Percentiles rank a stretch among this genome's conserved stretches.
Conservation (phyloP, 2,888 invertebrate genomes). For the Cylloceria caligata region DNA sequence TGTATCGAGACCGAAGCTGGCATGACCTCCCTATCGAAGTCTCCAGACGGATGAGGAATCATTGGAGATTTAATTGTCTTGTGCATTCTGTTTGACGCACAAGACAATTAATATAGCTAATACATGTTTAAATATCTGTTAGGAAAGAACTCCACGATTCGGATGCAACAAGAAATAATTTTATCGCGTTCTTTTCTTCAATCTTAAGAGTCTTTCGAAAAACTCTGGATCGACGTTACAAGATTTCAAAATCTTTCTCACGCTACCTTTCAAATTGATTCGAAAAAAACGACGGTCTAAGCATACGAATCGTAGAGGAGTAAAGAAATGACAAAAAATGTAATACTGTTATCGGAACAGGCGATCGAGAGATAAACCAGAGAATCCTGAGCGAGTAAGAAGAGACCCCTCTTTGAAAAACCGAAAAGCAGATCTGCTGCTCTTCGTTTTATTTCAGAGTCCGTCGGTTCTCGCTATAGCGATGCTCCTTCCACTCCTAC, state of each 20-base stretch:
- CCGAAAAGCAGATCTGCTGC: neutral
- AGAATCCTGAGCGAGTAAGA: neutral
- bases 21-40: neutral
- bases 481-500: slow-evolving; percentile 6
- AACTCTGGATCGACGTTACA: neutral
- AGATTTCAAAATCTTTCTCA: slow-evolving; percentile 9
- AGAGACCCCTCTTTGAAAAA: neutral
- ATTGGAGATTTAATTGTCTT: neutral
- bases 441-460: slow-evolving; percentile 1
- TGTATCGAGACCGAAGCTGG: neutral
- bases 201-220: neutral
- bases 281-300: neutral
- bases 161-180: neutral
- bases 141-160: neutral
- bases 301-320: slow-evolving; percentile 11
- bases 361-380: neutral
- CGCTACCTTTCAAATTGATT: neutral
- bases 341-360: slow-evolving; percentile 21
- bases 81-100: neutral
- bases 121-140: neutral
- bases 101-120: neutral
- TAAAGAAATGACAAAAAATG: slow-evolving; percentile 1
- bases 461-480: slow-evolving; percentile 12
- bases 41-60: neutral
- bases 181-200: slow-evolving; percentile 8